These are phyloP conservation scores for Tricholaema leucomelas DNA, from an alignment of 2,113 vertebrate genomes.

Conservation along the genomic window DNA sequence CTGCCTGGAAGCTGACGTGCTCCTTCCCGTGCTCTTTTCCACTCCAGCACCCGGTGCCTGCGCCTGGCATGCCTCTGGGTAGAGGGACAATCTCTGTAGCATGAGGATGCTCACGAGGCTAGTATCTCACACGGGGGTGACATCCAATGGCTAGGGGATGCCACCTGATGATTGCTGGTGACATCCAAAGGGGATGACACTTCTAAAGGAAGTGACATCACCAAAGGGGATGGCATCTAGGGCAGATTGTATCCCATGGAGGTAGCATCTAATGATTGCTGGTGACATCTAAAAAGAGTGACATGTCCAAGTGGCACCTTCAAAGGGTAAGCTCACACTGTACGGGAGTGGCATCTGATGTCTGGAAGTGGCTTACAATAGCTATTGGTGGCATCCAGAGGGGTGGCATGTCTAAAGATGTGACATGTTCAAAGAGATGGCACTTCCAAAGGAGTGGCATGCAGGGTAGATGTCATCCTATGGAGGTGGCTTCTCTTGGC, in stretches of 20 bases:
- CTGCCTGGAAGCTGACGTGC: background rate
- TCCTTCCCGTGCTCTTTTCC: background rate
- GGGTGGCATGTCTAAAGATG: background rate
- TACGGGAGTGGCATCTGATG: background rate
- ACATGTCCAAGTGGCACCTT: background rate
- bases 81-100: background rate
- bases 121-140: background rate
- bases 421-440: background rate
- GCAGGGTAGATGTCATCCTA: background rate
- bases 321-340: background rate
- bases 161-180: background rate
- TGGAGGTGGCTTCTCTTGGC: background rate
- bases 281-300: background rate
- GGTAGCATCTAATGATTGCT: background rate
- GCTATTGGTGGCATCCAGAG: background rate
- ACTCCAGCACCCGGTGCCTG: background rate
- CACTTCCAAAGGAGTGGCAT: background rate
- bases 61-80: rapidly evolving
- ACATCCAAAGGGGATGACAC: background rate
- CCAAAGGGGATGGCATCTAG: too few species aligned
- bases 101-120: background rate
- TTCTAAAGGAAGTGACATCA: background rate
- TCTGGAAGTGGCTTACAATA: background rate
- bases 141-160: background rate
- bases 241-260: background rate